These are phyloP conservation scores for Enoplolaimus lenunculus DNA, from an alignment of 2,888 invertebrate genomes.

Conservation along the genomic window DNA sequence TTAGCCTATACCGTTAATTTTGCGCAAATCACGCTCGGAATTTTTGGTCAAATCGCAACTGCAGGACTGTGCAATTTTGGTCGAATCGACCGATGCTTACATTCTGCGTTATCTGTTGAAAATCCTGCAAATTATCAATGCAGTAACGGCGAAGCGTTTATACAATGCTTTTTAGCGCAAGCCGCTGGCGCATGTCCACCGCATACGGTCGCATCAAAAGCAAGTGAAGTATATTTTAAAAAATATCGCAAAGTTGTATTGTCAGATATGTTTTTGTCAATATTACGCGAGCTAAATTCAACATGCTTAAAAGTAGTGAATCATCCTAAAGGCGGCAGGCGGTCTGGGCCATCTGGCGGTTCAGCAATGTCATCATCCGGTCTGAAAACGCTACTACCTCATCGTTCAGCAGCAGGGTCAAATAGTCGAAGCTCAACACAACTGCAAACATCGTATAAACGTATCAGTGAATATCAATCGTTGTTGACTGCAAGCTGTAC, in stretches of 20 bases:
- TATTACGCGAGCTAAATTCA: not conserved
- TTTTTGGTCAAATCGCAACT: too few species aligned
- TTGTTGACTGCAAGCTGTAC: too few species aligned
- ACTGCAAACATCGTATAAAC: too few species aligned
- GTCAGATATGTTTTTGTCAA: slow-evolving; percentile 2
- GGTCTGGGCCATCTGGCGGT: not conserved
- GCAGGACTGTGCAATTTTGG: not conserved
- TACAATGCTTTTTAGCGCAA: not conserved
- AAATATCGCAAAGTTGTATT: slow-evolving; percentile 5
- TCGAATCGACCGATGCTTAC: not conserved
- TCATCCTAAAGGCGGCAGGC: not conserved
- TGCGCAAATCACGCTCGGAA: too few species aligned
- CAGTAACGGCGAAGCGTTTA: not conserved
- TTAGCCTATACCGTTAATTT: too few species aligned
- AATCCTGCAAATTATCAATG: not conserved
- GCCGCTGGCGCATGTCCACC: not conserved
- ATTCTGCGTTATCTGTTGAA: not conserved
- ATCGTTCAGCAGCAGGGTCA: too few species aligned
- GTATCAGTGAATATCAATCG: too few species aligned
- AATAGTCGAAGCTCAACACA: too few species aligned
- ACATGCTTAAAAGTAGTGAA: not conserved
- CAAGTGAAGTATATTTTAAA: not conserved
- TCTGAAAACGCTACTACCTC: too few species aligned
- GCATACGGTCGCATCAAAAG: not conserved
- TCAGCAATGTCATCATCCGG: too few species aligned